These are phyloP conservation scores for Baryphthengus martii DNA, from an alignment of 2,113 vertebrate species.

Conservation along the genomic window DNA sequence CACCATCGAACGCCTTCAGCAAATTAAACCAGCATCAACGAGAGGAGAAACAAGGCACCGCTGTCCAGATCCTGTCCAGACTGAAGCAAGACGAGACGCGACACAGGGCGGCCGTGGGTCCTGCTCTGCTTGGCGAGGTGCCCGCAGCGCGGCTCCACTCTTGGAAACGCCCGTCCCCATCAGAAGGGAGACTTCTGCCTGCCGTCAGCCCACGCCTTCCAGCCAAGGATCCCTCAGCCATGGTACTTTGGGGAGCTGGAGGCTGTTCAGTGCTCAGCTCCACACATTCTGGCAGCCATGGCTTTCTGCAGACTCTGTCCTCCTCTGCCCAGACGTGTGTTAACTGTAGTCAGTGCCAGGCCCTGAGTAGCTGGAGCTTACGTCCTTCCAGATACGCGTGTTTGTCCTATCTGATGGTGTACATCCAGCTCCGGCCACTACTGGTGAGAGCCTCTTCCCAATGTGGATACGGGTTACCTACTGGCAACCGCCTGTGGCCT, in stretches of 20 bases:
- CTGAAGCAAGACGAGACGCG: accelerated
- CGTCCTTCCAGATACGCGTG: not conserved
- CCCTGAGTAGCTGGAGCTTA: not conserved
- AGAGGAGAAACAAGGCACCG: not conserved
- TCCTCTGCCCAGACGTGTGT: not conserved
- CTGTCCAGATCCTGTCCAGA: not conserved
- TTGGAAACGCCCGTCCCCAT: not conserved
- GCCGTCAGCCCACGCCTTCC: not conserved
- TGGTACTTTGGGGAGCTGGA: accelerated
- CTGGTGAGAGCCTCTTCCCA: not conserved
- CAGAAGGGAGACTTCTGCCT: not conserved
- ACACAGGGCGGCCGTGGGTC: accelerated
- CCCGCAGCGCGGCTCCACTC: accelerated
- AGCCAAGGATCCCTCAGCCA: not conserved
- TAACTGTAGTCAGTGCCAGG: not conserved
- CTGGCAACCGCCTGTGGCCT: not conserved
- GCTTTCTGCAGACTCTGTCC: not conserved
- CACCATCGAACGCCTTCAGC: not conserved
- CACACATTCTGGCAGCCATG: not conserved
- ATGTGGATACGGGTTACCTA: not conserved
- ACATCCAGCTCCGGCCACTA: not conserved
- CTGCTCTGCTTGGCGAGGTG: not conserved
- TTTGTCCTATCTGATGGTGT: not conserved
- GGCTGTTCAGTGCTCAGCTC: not conserved
- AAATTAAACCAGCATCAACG: not conserved